Conservation (phyloP, 64 coral and sea anemone genomes). For the Stichodactyla mertensii region DNA sequence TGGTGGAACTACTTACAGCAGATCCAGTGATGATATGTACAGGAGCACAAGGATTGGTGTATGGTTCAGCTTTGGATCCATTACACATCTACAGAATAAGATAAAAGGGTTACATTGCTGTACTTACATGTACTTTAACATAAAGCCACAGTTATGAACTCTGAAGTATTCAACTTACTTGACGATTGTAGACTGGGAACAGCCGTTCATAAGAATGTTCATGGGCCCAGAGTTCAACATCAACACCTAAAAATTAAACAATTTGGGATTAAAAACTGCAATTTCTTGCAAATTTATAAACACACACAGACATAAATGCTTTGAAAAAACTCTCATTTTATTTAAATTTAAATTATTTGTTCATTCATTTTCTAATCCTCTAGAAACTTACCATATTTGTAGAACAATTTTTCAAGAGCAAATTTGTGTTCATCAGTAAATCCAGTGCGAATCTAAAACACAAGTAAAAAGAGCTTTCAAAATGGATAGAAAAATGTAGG, state of each 20-base stretch:
- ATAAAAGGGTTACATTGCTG: background rate
- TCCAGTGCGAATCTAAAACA: slow-evolving; percentile 63
- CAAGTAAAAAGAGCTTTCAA: background rate
- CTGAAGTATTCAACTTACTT: slow-evolving; percentile 33
- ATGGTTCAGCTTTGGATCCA: slow-evolving; percentile 52
- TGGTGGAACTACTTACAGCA: slow-evolving; percentile 32
- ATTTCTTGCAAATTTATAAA: too few relatives aligned
- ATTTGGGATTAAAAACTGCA: background rate
- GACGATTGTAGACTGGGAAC: slow-evolving; percentile 70
- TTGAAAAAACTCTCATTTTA: background rate
- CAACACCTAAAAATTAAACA: slow-evolving; percentile 60
- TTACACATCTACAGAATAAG: slow-evolving; percentile 60
- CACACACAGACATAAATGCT: too few relatives aligned
- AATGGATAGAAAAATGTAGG: background rate
- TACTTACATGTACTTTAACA: background rate
- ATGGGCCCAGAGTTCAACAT: slow-evolving; percentile 76
- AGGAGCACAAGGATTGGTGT: slow-evolving; percentile 72
- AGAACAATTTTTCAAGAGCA: slow-evolving; percentile 70
- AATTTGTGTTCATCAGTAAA: slow-evolving; percentile 63
- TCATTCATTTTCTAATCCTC: background rate
- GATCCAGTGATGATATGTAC: slow-evolving; percentile 81
- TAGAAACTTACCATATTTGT: slow-evolving; percentile 71
- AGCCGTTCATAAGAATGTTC: slow-evolving; percentile 93
- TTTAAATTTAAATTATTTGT: background rate
- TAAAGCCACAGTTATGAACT: background rate